Percentiles rank a stretch among this genome's conserved stretches.
Evolutionary conservation across 1,140 invertebrate genomes (phyloP).

Genomic region (Cheumatopsyche charites): DNA sequence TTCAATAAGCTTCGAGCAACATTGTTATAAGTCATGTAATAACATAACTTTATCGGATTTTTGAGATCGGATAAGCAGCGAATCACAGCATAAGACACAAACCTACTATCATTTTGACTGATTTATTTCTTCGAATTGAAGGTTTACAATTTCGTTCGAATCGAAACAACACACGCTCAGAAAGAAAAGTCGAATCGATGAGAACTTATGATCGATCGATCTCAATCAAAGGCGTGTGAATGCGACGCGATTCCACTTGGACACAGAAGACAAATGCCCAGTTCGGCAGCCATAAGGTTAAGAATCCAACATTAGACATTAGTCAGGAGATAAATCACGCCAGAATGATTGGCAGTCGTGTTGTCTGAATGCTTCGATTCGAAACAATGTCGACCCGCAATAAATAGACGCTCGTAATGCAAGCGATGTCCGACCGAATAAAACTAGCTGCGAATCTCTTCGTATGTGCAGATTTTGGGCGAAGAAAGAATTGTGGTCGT

Average conservation of each 20-base stretch:
- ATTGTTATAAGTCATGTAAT: too few species aligned
- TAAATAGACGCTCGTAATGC: too few species aligned
- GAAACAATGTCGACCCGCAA: slow-evolving; percentile 27
- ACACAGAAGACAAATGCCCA: slow-evolving; percentile 38
- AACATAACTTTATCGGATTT: too few species aligned
- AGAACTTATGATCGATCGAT: background rate
- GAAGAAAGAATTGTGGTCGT: background rate
- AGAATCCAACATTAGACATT: slow-evolving; percentile 39
- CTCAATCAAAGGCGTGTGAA: slow-evolving; percentile 30
- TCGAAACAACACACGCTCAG: background rate
- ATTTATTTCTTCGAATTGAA: too few species aligned
- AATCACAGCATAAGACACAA: too few species aligned
- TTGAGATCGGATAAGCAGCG: too few species aligned
- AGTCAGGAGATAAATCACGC: slow-evolving; percentile 29
- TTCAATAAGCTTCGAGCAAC: too few species aligned
- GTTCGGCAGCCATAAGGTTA: slow-evolving; percentile 41
- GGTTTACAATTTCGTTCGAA: background rate
- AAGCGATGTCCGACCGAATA: background rate
- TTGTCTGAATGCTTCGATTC: slow-evolving; percentile 22
- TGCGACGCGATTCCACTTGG: background rate
- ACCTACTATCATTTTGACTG: too few species aligned
- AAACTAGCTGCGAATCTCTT: background rate
- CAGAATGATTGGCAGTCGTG: slow-evolving; percentile 37
- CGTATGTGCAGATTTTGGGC: background rate
- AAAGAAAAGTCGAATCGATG: background rate